phyloP scores from a whole-genome alignment of 2,797 vertebrate genomes.

The Syngnathus acus region DNA sequence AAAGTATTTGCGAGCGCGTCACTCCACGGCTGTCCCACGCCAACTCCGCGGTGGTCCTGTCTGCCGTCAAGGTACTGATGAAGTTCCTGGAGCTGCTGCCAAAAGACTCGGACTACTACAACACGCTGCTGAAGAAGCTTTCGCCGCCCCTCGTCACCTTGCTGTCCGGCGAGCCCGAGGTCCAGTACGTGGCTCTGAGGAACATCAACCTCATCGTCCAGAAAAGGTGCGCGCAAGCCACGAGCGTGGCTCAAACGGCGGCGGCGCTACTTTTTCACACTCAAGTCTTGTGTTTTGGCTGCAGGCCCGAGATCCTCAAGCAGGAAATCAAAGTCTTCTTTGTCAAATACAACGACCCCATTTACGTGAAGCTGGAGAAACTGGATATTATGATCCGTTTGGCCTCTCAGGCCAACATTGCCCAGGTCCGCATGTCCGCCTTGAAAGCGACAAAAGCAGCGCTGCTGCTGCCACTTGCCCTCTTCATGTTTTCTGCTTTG shows the following conservation, averaged over 20 bases:
- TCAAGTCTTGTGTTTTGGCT: neutral
- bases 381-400: constrained; percentile 98
- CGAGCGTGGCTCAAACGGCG: too few relatives aligned
- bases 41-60: constrained; percentile 96
- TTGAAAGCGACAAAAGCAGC: neutral
- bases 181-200: constrained; percentile 95
- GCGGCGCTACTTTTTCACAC: neutral
- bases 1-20: constrained; percentile 93
- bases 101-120: constrained; percentile 96
- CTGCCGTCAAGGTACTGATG: constrained; percentile 97
- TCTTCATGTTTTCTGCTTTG: neutral
- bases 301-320: constrained; percentile 93
- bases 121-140: constrained; percentile 93
- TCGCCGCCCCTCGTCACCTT: constrained; percentile 93
- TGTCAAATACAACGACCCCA: constrained; percentile 98
- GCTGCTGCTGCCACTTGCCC: neutral
- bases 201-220: constrained; percentile 99
- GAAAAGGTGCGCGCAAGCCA: constrained; percentile 76
- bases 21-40: constrained; percentile 95
- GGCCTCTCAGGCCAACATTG: constrained; percentile 96
- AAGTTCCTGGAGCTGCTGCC: constrained; percentile 95
- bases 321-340: constrained; percentile 99
- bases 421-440: constrained; percentile 73
- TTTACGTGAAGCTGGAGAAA: constrained; percentile 98
- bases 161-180: constrained; percentile 94